Evolutionary conservation across 92 coral and sea anemone genomes (phyloP).

Genomic region (Isaurus tuberculatus): DNA sequence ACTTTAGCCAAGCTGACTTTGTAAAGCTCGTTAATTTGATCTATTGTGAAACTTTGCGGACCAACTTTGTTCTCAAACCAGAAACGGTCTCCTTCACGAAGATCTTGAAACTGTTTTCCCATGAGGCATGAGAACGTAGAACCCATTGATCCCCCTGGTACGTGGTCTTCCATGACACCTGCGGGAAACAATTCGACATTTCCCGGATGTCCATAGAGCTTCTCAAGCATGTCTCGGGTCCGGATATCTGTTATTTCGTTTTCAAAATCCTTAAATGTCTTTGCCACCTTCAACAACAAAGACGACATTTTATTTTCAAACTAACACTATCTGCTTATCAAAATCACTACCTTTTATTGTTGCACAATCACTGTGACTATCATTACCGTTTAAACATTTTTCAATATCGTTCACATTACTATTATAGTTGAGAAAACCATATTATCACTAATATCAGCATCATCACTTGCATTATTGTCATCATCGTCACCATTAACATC

Average conservation of each 20-base stretch:
- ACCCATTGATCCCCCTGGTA: constrained; percentile 31
- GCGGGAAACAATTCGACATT: constrained; percentile 35
- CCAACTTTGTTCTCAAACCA: constrained; percentile 36
- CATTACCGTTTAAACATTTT: no score
- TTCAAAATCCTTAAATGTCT: constrained; percentile 12
- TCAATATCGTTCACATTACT: no score
- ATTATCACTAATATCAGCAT: no score
- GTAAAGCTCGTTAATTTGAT: constrained; percentile 9
- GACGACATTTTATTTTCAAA: background rate
- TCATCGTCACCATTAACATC: no score
- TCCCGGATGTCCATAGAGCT: background rate
- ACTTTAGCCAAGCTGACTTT: constrained; percentile 11
- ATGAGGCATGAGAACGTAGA: constrained; percentile 32
- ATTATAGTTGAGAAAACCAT: no score
- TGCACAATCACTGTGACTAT: background rate
- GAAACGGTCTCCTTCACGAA: constrained; percentile 44
- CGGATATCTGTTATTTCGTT: background rate
- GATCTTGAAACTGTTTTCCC: constrained; percentile 39
- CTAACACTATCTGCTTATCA: background rate
- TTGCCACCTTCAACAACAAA: constrained; percentile 20
- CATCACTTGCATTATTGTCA: no score
- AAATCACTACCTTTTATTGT: no score
- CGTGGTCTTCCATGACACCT: constrained; percentile 1
- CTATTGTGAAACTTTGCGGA: constrained; percentile 18
- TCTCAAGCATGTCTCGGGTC: background rate